Evolutionary conservation across 2,797 vertebrate species (phyloP).

Genomic region (Melanotaenia nigrans): DNA sequence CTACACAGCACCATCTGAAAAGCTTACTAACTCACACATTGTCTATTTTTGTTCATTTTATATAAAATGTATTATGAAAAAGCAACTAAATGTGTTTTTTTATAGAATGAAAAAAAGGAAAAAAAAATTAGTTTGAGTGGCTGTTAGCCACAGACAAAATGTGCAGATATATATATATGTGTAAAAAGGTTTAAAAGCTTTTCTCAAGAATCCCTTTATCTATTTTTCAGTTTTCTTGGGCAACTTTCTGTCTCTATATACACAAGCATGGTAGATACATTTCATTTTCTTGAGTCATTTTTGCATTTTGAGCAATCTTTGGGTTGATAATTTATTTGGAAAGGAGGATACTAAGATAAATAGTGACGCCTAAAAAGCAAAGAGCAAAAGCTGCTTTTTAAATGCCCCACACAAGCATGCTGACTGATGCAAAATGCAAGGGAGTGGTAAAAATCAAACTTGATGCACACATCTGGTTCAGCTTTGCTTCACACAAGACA

Average conservation of each 20-base stretch:
- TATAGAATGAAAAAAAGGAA: too few relatives aligned
- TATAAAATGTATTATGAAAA: neutral
- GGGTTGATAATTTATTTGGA: constrained; percentile 27
- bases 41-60: neutral
- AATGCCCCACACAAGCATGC: constrained; percentile 63
- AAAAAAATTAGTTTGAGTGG: too few relatives aligned
- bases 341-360: constrained; percentile 2
- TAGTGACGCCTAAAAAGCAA: constrained; percentile 37
- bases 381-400: constrained; percentile 48
- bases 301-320: constrained; percentile 36
- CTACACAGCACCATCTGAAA: neutral
- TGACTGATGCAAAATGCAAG: constrained; percentile 75
- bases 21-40: neutral
- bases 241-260: neutral
- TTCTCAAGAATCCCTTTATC: neutral
- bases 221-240: neutral
- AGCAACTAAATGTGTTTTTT: neutral
- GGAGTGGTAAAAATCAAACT: constrained; percentile 73
- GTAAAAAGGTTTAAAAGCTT: neutral
- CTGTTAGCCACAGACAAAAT: constrained; percentile 9
- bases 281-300: constrained; percentile 14
- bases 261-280: neutral
- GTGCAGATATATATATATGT: neutral
- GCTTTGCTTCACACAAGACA: constrained; percentile 79
- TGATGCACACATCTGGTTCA: constrained; percentile 79